Evolutionary conservation across 2,797 vertebrate species (phyloP).

Genomic region (Lindbergichthys nudifrons): DNA sequence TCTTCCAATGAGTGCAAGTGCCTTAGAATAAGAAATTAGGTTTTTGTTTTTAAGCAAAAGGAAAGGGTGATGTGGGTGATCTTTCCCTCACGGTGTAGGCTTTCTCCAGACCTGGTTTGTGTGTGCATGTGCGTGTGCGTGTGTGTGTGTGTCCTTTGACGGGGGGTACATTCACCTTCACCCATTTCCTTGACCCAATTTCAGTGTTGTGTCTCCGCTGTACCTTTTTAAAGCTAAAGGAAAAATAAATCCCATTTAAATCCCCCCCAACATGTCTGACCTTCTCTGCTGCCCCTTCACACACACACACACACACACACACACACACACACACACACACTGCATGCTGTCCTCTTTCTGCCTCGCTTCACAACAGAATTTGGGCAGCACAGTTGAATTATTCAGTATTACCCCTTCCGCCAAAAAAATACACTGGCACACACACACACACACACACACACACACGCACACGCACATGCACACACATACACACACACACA

Average conservation of each 20-base stretch:
- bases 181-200: slow-evolving; percentile 78
- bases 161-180: slow-evolving; percentile 63
- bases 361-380: slow-evolving; percentile 78
- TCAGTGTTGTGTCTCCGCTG: slow-evolving; percentile 54
- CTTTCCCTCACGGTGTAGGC: slow-evolving; percentile 14
- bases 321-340: slow-evolving; percentile 43
- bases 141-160: slow-evolving; percentile 20
- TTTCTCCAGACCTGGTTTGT: slow-evolving; percentile 17
- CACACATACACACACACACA: slow-evolving; percentile 30
- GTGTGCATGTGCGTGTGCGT: slow-evolving; percentile 24
- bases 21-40: neutral
- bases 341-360: slow-evolving; percentile 76
- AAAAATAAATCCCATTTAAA: slow-evolving; percentile 66
- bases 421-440: slow-evolving; percentile 15
- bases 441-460: neutral
- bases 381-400: slow-evolving; percentile 81
- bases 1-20: neutral
- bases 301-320: neutral
- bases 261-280: slow-evolving; percentile 66
- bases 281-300: slow-evolving; percentile 46
- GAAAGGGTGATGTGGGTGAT: slow-evolving; percentile 1
- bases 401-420: slow-evolving; percentile 72
- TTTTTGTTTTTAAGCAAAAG: no score
- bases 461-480: slow-evolving; percentile 18
- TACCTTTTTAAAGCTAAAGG: slow-evolving; percentile 58